Evolutionary conservation across 2,888 invertebrate genomes (phyloP).

Genomic region (Prenolepis imparis): DNA sequence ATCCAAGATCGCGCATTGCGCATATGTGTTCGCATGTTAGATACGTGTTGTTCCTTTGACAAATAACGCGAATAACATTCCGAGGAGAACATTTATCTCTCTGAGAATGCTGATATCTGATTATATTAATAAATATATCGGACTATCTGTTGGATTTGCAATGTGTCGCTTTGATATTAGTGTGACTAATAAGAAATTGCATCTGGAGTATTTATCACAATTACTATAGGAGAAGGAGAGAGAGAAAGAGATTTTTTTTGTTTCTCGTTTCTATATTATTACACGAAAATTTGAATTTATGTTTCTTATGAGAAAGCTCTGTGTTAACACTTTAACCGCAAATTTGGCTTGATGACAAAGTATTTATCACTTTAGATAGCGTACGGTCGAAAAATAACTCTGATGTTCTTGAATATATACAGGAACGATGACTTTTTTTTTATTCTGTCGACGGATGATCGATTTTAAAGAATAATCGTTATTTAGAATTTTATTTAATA

Average conservation of each 20-base stretch:
- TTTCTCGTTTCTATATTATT: not conserved
- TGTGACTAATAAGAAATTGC: not conserved
- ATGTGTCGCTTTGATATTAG: not conserved
- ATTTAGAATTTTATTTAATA: not conserved
- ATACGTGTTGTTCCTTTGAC: slow-evolving; percentile 46
- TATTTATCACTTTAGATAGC: slow-evolving; percentile 70
- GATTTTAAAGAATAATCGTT: not conserved
- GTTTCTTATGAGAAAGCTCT: not conserved
- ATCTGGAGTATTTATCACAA: not conserved
- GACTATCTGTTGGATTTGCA: slow-evolving; percentile 25
- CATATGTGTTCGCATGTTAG: slow-evolving; percentile 1
- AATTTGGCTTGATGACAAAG: slow-evolving; percentile 57
- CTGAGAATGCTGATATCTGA: slow-evolving; percentile 60
- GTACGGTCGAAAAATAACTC: slow-evolving; percentile 14
- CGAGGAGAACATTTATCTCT: slow-evolving; percentile 68
- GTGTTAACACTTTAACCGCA: not conserved
- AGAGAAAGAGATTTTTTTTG: not conserved
- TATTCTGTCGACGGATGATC: not conserved
- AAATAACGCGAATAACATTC: slow-evolving; percentile 58
- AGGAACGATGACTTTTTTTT: not conserved
- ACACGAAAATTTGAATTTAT: not conserved
- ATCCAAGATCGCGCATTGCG: slow-evolving; percentile 48
- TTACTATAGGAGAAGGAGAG: not conserved
- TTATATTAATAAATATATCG: slow-evolving; percentile 55
- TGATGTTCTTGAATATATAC: not conserved